These are phyloP conservation scores for Enchytraeus crypticus DNA, from an alignment of 2,888 invertebrate genomes.

Conservation along the genomic window DNA sequence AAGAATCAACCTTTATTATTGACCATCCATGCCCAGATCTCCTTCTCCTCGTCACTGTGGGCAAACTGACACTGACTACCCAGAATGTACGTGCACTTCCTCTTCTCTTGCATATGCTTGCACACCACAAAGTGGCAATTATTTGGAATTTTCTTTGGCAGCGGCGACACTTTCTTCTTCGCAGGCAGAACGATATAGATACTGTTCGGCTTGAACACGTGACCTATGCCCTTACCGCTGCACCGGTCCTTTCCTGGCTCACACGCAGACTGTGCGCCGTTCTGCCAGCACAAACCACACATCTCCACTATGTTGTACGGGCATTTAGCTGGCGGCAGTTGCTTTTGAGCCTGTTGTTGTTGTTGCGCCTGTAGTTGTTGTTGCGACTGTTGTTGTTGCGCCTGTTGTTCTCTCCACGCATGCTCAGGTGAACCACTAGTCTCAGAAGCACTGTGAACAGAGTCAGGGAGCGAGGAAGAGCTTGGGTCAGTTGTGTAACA, in stretches of 20 bases:
- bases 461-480: not conserved
- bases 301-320: constrained; percentile 32
- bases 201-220: constrained; percentile 32
- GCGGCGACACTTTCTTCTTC: constrained; percentile 33
- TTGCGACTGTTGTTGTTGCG: no score
- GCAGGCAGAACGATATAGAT: constrained; percentile 31
- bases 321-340: constrained; percentile 17
- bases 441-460: not conserved
- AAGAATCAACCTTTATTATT: constrained; percentile 34
- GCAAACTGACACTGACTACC: constrained; percentile 39
- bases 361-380: no score
- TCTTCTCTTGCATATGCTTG: constrained; percentile 31
- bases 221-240: constrained; percentile 26
- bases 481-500: not conserved
- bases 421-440: not conserved
- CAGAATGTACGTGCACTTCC: constrained; percentile 27
- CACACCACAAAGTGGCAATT: constrained; percentile 36
- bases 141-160: constrained; percentile 33
- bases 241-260: constrained; percentile 28
- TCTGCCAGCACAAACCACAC: constrained; percentile 38
- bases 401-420: no score
- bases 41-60: constrained; percentile 40
- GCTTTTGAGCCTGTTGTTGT: no score
- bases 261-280: constrained; percentile 27
- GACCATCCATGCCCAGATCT: constrained; percentile 43